These are phyloP conservation scores for Sciaenops ocellatus DNA, from an alignment of 2,797 vertebrate species.

Conservation along the genomic window DNA sequence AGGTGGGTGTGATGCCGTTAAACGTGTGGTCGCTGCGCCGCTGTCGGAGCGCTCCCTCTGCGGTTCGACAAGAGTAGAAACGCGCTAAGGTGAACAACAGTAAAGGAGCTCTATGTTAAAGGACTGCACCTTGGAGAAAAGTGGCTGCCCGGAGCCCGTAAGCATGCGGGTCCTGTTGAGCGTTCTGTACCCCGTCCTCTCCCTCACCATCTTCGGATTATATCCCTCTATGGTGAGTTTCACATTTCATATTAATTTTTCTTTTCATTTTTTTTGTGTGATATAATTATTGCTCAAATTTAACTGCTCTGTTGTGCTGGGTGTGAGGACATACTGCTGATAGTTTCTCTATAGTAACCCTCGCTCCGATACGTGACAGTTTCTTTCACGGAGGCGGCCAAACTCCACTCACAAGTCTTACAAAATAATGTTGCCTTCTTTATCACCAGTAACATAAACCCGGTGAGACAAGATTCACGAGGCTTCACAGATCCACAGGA, in stretches of 20 bases:
- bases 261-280: neutral
- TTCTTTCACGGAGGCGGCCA: neutral
- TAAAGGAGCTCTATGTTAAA: slow-evolving; percentile 64
- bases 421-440: neutral
- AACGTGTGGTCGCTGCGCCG: slow-evolving; percentile 45
- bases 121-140: slow-evolving; percentile 78
- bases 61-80: slow-evolving; percentile 35
- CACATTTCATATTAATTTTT: neutral
- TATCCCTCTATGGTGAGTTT: slow-evolving; percentile 93
- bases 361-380: neutral
- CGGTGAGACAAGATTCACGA: accelerated
- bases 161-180: slow-evolving; percentile 91
- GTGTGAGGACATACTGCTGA: neutral
- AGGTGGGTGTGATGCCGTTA: slow-evolving; percentile 69
- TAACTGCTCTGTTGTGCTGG: neutral
- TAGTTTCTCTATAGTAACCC: neutral
- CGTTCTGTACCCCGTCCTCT: slow-evolving; percentile 89
- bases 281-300: neutral
- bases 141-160: slow-evolving; percentile 76
- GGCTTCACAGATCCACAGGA: neutral
- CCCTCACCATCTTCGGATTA: slow-evolving; percentile 89
- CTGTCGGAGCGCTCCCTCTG: slow-evolving; percentile 62
- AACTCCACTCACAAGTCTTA: slow-evolving; percentile 49
- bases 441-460: accelerated
- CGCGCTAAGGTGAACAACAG: slow-evolving; percentile 8